These are phyloP conservation scores for Anguilla anguilla DNA, from an alignment of 2,797 vertebrate genomes.

Conservation along the genomic window DNA sequence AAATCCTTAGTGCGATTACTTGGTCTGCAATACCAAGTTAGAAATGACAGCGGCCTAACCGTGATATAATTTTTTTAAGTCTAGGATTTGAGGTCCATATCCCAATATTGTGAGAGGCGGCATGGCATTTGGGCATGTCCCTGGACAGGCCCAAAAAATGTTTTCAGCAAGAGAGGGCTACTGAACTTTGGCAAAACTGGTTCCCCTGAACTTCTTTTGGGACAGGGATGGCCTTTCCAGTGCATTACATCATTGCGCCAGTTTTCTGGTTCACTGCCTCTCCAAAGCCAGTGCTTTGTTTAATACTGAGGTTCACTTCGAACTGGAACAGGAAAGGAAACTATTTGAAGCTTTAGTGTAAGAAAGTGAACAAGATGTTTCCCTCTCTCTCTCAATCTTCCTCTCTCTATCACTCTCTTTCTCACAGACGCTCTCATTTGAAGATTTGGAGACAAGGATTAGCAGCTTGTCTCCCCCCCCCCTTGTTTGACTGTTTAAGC, in stretches of 20 bases:
- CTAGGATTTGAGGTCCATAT: not conserved
- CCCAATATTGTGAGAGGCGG: not conserved
- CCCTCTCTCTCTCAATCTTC: not conserved
- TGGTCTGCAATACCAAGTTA: not conserved
- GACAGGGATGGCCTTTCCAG: not conserved
- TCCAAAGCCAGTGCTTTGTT: not conserved
- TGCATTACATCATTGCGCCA: not conserved
- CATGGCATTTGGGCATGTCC: not conserved
- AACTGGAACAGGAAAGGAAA: not conserved
- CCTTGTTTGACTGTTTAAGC: not conserved
- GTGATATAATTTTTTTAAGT: not conserved
- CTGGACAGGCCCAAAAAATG: not conserved
- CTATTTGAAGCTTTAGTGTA: not conserved
- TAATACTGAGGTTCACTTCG: not conserved
- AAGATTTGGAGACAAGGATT: not conserved
- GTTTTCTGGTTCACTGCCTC: not conserved
- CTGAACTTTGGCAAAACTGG: not conserved
- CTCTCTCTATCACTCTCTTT: not conserved
- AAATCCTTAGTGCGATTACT: not conserved
- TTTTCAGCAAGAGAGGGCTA: not conserved
- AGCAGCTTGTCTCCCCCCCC: not conserved
- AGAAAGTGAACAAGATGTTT: not conserved
- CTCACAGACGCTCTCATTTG: not conserved
- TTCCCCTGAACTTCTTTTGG: not conserved
- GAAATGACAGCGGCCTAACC: not conserved